Conservation (phyloP, 1,140 invertebrate genomes). For the Neotoxoptera formosana region DNA sequence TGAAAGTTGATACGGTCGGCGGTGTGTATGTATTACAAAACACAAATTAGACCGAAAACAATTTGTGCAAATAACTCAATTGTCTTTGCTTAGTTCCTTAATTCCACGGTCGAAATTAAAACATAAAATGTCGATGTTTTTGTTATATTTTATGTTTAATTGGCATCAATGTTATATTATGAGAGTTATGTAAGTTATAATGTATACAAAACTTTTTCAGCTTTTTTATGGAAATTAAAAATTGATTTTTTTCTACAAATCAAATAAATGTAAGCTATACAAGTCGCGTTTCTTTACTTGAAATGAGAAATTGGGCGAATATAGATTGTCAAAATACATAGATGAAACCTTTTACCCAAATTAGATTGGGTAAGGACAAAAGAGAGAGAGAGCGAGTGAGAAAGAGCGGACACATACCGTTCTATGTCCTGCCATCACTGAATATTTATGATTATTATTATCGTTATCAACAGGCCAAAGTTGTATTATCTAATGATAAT, state of each 20-base stretch:
- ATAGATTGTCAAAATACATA: not conserved
- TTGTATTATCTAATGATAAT: slow-evolving; percentile 57
- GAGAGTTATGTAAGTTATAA: not conserved
- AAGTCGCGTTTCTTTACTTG: not conserved
- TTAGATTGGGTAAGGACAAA: not conserved
- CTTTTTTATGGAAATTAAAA: not conserved
- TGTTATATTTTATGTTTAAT: not conserved
- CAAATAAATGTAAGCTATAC: not conserved
- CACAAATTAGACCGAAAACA: slow-evolving; percentile 17
- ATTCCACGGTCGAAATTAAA: not conserved
- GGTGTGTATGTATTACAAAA: not conserved
- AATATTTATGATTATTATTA: slow-evolving; percentile 53
- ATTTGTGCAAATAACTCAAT: not conserved
- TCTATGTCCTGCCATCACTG: not conserved
- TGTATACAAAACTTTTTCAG: not conserved
- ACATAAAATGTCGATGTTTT: not conserved
- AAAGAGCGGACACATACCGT: not conserved
- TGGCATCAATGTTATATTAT: not conserved
- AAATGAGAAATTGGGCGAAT: not conserved
- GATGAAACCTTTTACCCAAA: slow-evolving; percentile 1
- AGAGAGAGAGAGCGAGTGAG: not conserved
- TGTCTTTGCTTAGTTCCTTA: not conserved
- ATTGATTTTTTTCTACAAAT: not conserved
- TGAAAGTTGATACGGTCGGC: not conserved
- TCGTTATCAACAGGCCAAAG: slow-evolving; percentile 57